These are phyloP conservation scores for Macaria notata DNA, from an alignment of 2,888 invertebrate species.

Conservation along the genomic window DNA sequence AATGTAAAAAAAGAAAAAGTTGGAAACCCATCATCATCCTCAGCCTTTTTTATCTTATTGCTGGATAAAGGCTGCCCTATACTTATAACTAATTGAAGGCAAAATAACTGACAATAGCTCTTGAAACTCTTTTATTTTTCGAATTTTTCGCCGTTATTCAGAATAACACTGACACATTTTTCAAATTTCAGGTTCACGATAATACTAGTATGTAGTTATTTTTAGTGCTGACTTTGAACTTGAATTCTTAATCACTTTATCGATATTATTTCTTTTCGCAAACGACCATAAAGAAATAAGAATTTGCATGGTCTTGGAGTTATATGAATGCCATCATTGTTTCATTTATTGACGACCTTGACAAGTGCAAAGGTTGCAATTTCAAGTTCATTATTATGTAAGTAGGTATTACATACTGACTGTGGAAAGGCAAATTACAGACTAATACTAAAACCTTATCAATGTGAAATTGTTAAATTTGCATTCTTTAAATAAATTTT, in stretches of 20 bases:
- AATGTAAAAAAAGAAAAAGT: too few relatives aligned
- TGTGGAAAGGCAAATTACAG: neutral
- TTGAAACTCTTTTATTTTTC: too few relatives aligned
- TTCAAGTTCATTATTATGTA: neutral
- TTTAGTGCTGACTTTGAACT: slow-evolving; percentile 46
- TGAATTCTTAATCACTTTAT: slow-evolving; percentile 29
- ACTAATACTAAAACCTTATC: too few relatives aligned
- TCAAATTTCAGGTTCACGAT: slow-evolving; percentile 25
- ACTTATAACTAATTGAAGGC: too few relatives aligned
- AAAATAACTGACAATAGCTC: too few relatives aligned
- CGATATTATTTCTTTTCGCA: slow-evolving; percentile 21
- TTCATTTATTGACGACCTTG: neutral
- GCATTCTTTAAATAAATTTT: too few relatives aligned
- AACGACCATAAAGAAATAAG: slow-evolving; percentile 9
- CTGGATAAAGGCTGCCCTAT: too few relatives aligned
- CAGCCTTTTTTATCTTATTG: too few relatives aligned
- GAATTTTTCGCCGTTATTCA: too few relatives aligned
- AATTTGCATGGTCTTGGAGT: slow-evolving; percentile 3
- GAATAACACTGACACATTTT: too few relatives aligned
- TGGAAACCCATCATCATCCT: too few relatives aligned
- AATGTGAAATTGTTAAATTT: too few relatives aligned
- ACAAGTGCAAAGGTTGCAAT: neutral
- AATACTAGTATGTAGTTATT: slow-evolving; percentile 35
- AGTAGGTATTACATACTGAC: neutral
- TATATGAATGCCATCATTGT: neutral